Evolutionary conservation across 1,140 invertebrate species (phyloP), one percentile per base, ranked within the genome.

Genomic region (Mycetomoellerius zeteki): DNA sequence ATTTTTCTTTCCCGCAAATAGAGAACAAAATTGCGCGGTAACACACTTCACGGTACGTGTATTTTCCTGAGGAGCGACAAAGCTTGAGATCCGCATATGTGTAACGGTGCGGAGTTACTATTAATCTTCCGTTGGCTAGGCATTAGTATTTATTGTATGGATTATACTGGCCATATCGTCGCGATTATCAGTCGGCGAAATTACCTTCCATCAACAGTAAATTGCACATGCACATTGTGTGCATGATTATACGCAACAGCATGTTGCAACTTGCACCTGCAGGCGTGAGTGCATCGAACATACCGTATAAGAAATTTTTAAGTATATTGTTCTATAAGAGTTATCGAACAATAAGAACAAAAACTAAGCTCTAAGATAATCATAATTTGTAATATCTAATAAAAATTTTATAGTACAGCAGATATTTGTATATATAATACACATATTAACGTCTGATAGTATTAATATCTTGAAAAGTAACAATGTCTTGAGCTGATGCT

Each of bases 101-200:
- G 16, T 14, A 12, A 19, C 62, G 52, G 60, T 71, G 60, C 56
- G 24, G 56, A 43, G 50, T 58, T 19, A 43, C 60, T 85, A 90
- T 92, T 90, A 90, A 89, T 91, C 85, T 91, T 88, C 73, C 12
- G 56, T 58, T 43, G 77, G 24, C 64, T 56, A 56, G 50, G 71
- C 89, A 90, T 88, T 84, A 47, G 85, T 92, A 92, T 90, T 91
- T 91, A 92, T 92, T 89, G 88, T 89, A 80, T 75, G 86, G 85
- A 91, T 90, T 86, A 86, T 65, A 56, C 64, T 27, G 62, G 84
- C 81, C 90, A 92, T 88, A 88, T 78, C 71, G 80, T 64, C 72
- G 62, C 81, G 81, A 91, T 92, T 92, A 92, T 91, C 91, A 88
- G 87, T 21, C 37, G 80, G 72, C 85, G 84, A 76, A 92, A 92